phyloP scores from a whole-genome alignment of 2,797 vertebrate species.

The Sternotherus odoratus region DNA sequence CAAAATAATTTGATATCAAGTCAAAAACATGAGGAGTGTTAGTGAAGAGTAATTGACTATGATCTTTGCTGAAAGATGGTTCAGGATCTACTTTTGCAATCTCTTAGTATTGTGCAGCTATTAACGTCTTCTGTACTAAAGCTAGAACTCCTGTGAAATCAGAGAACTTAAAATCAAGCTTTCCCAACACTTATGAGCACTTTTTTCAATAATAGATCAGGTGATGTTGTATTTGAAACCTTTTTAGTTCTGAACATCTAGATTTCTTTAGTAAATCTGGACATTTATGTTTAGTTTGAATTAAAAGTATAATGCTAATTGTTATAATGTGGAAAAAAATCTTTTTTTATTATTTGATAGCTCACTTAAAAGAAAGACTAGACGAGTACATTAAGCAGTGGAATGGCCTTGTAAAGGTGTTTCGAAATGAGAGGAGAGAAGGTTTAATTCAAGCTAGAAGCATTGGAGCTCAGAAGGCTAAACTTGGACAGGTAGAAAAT shows the following conservation, averaged over 20 bases:
- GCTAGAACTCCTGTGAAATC: neutral
- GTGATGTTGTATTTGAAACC: neutral
- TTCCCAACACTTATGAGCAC: neutral
- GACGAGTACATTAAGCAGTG: constrained; percentile 96
- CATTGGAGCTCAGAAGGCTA: constrained; percentile 94
- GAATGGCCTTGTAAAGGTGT: constrained; percentile 97
- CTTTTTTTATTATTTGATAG: constrained; percentile 76
- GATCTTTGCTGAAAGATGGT: neutral
- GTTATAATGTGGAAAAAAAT: neutral
- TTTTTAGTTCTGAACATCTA: neutral
- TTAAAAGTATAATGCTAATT: constrained; percentile 4
- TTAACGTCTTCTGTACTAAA: neutral
- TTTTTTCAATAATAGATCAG: neutral
- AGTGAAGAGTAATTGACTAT: neutral
- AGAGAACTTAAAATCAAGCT: neutral
- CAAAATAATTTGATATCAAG: neutral
- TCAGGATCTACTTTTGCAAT: neutral
- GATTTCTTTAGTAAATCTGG: neutral
- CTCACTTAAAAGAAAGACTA: constrained; percentile 92
- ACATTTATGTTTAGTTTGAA: constrained; percentile 6
- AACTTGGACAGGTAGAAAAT: constrained; percentile 86
- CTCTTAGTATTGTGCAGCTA: neutral
- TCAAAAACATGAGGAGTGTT: neutral
- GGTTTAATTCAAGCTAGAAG: constrained; percentile 98
- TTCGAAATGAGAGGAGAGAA: constrained; percentile 96